phyloP scores from a whole-genome alignment of 2,888 invertebrate genomes.

The Diarsia brunnea region DNA sequence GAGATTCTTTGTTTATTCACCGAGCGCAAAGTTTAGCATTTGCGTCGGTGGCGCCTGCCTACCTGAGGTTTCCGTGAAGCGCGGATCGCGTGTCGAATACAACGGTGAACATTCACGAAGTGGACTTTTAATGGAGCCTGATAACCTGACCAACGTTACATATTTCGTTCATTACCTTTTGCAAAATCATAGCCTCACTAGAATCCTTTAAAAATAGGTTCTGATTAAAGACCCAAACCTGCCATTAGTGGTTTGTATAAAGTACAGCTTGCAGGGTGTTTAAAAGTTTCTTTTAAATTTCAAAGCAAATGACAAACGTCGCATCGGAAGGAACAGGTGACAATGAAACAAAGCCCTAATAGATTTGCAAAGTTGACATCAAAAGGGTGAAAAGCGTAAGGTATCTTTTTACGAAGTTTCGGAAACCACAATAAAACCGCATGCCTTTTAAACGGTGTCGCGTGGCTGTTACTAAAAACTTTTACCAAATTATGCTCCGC shows the following conservation, averaged over 20 bases:
- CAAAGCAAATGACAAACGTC: conserved; percentile 72
- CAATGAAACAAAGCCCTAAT: conserved; percentile 80
- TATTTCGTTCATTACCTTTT: conserved; percentile 65
- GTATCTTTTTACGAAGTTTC: conserved; percentile 81
- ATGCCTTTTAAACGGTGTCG: conserved; percentile 82
- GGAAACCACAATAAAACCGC: conserved; percentile 88
- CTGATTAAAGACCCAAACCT: conserved; percentile 9
- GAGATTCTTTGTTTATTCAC: conserved; percentile 71
- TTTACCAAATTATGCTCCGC: conserved; percentile 78
- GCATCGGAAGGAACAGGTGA: conserved; percentile 76
- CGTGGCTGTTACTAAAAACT: conserved; percentile 81
- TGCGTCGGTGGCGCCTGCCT: conserved; percentile 74
- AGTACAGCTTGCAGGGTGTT: conserved; percentile 36
- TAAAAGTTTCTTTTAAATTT: conserved; percentile 70
- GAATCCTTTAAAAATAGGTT: conserved; percentile 56
- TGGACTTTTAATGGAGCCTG: conserved; percentile 73
- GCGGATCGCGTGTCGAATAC: conserved; percentile 83
- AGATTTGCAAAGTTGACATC: conserved; percentile 82
- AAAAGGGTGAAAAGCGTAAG: conserved; percentile 77
- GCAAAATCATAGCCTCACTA: conserved; percentile 62
- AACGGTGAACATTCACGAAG: conserved; percentile 79
- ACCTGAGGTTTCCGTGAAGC: conserved; percentile 87
- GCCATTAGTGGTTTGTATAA: conserved; percentile 11
- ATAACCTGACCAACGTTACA: conserved; percentile 74
- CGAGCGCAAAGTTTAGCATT: conserved; percentile 70